A percentile compares a stretch with the other conserved stretches of the same genome.
Conservation (phyloP, 2,113 vertebrate genomes). For the Hipposideros armiger region DNA sequence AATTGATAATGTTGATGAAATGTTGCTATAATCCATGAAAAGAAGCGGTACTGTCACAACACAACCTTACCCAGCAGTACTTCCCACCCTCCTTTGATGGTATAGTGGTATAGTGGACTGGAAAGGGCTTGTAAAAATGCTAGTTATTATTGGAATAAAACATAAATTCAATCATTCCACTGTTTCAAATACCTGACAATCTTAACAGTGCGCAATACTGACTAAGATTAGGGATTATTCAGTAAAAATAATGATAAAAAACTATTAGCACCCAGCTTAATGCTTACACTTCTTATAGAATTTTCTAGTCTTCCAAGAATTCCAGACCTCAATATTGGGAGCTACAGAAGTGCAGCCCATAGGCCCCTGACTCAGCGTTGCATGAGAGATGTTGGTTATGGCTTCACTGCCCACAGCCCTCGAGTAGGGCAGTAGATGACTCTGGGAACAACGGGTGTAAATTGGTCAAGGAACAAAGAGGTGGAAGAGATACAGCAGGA, state of each 20-base stretch:
- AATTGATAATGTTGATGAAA: background rate
- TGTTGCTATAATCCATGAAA: background rate
- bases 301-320: background rate
- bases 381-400: background rate
- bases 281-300: background rate
- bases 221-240: background rate
- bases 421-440: background rate
- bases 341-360: background rate
- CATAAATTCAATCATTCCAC: background rate
- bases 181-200: background rate
- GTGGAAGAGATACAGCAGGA: background rate
- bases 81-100: background rate
- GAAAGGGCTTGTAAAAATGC: background rate
- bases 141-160: background rate
- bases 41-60: background rate
- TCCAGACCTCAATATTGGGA: background rate
- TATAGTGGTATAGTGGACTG: background rate
- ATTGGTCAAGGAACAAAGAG: background rate
- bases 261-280: background rate
- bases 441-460: background rate
- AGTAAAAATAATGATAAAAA: background rate
- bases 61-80: background rate
- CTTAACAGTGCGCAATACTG: slow-evolving; percentile 6
- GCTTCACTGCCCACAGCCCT: background rate
- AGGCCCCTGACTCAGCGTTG: background rate